Conservation (phyloP, 2,888 invertebrate species). For the Eupithecia subfuscata region DNA sequence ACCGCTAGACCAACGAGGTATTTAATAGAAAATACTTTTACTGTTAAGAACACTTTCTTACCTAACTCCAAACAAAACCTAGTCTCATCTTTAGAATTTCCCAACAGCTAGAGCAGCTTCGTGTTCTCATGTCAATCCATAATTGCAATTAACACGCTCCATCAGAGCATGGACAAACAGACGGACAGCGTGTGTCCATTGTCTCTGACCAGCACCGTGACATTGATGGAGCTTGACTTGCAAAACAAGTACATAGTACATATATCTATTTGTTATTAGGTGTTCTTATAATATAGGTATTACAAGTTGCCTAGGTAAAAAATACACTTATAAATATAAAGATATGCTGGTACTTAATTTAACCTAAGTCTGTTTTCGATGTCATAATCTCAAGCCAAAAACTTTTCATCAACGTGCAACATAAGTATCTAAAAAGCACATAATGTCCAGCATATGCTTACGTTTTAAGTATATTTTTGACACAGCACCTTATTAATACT, state of each 20-base stretch:
- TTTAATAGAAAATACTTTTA: background rate
- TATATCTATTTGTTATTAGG: slow-evolving; percentile 4
- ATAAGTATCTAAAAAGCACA: too few relatives aligned
- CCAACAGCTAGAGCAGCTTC: slow-evolving; percentile 3
- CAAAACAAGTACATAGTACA: slow-evolving; percentile 25
- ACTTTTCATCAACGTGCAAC: too few relatives aligned
- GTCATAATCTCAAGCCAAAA: background rate
- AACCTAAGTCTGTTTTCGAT: background rate
- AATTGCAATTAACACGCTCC: slow-evolving; percentile 77
- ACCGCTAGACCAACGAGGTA: too few relatives aligned
- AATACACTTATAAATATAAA: background rate
- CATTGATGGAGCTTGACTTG: slow-evolving; percentile 47
- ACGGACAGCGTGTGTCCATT: slow-evolving; percentile 54
- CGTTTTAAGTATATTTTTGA: background rate
- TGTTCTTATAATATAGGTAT: background rate
- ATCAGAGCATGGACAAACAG: slow-evolving; percentile 69
- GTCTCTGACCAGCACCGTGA: slow-evolving; percentile 70
- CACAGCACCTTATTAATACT: background rate
- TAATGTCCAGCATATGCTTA: too few relatives aligned
- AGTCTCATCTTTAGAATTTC: background rate
- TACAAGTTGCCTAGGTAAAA: background rate
- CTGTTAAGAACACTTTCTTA: background rate
- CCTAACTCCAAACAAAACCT: background rate
- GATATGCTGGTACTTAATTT: background rate
- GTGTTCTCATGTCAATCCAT: slow-evolving; percentile 75